phyloP scores from a whole-genome alignment of 2,797 vertebrate species.

The Manis pentadactyla region DNA sequence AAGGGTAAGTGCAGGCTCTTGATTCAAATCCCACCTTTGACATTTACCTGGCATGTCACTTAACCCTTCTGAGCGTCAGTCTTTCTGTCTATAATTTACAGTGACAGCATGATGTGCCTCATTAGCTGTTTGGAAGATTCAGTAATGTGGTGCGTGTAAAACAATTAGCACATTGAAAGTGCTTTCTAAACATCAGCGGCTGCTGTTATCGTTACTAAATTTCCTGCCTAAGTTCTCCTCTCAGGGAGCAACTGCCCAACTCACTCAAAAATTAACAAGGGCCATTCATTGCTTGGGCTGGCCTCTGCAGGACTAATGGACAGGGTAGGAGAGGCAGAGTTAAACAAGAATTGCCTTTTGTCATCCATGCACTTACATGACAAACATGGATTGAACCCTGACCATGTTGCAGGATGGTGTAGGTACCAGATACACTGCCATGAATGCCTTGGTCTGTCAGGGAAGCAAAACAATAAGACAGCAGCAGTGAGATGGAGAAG shows the following conservation, averaged over 20 bases:
- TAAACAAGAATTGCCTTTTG: background rate
- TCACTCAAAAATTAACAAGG: background rate
- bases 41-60: background rate
- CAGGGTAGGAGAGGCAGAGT: background rate
- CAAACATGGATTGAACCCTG: background rate
- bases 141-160: background rate
- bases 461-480: background rate
- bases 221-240: background rate
- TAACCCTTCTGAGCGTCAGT: background rate
- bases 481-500: background rate
- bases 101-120: background rate
- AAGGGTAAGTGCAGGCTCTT: background rate
- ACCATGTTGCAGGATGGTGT: background rate
- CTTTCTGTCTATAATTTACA: background rate
- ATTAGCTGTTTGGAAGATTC: background rate
- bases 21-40: background rate
- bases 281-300: too few species aligned
- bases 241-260: background rate
- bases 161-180: background rate
- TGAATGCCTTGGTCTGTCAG: too few species aligned
- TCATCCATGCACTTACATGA: background rate
- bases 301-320: too few species aligned
- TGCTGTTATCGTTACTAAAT: background rate
- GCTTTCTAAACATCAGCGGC: background rate
- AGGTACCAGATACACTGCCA: background rate